Conservation (phyloP, 2,113 vertebrate genomes). For the Craseonycteris thonglongyai region DNA sequence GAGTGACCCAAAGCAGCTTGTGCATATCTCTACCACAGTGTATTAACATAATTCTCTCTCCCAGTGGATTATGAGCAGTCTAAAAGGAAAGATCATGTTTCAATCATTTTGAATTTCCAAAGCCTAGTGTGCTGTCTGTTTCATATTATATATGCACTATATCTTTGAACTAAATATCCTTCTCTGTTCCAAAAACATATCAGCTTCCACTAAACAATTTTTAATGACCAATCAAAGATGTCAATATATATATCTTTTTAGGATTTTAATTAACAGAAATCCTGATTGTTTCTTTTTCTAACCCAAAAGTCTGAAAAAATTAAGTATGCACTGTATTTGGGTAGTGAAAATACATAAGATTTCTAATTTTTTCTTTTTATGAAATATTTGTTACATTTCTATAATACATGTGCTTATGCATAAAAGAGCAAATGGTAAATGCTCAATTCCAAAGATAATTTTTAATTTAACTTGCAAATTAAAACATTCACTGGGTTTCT, state of each 20-base stretch:
- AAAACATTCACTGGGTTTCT: background rate
- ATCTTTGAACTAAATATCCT: background rate
- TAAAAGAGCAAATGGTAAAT: background rate
- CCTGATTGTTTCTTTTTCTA: background rate
- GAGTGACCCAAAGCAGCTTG: background rate
- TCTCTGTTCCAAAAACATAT: constrained; percentile 1
- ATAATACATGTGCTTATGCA: background rate
- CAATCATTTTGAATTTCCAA: background rate
- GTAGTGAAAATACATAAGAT: background rate
- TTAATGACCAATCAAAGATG: background rate
- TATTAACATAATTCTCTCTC: background rate
- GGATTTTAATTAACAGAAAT: constrained; percentile 40
- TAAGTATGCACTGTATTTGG: background rate
- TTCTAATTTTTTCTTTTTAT: constrained; percentile 9
- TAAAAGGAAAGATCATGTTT: background rate
- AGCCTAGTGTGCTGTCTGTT: background rate
- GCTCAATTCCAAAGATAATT: background rate
- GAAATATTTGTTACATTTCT: constrained; percentile 12
- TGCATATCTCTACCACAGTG: background rate
- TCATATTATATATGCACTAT: background rate
- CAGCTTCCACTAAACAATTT: background rate
- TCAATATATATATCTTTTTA: background rate
- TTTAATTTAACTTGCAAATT: background rate
- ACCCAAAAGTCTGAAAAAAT: background rate
- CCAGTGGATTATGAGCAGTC: background rate